Evolutionary conservation across 2,113 vertebrate species (phyloP), one percentile per base, ranked within the genome.

Genomic region (Ursus arctos): DNA sequence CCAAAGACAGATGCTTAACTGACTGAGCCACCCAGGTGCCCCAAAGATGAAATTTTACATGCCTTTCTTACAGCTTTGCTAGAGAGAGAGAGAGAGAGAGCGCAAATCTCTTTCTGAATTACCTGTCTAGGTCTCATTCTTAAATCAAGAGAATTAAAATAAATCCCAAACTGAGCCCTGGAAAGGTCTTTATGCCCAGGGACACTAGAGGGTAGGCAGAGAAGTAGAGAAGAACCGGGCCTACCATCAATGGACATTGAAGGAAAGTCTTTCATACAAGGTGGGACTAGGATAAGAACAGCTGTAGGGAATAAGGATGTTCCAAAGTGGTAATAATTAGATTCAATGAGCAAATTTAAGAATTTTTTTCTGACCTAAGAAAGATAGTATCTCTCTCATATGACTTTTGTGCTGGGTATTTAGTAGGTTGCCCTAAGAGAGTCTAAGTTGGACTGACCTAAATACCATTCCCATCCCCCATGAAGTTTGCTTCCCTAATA

Each of bases 171-270:
- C 6, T 47, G 16, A 95, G 18, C 43, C 15, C n/a, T 57, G 16
- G 24, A 22, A 51, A 71, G 24, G 12, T 7, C 7, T 74, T 92
- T 49, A 87, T 10, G 8, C 2, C 12, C 28, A 49, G 3, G 21
- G 0, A 49, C 26, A 1, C 4, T 11, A 43, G 6, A 4, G 1
- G 19, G 7, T 74, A 4, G 26, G 18, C 13, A 12, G 67, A 3
- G 43, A 43, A 8, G 33, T 22, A 18, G 13, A 67, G 40, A 91
- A 69, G 14, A 59, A 61, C 43, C 33, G 59, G 53, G 7, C 47
- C 40, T 36, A 26, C 31, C 72, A 47, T 40, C 21, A 33, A 6
- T 12, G 16, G 55, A 79, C 40, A 43, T 0, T n/a, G 72, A 92
- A 14, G 19, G 51, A n/a, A 47, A 72, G 51, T 69, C 36, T 69